Base-by-base conservation (phyloP, 2,797 vertebrate genomes). In the Capromys pilorides region DNA sequence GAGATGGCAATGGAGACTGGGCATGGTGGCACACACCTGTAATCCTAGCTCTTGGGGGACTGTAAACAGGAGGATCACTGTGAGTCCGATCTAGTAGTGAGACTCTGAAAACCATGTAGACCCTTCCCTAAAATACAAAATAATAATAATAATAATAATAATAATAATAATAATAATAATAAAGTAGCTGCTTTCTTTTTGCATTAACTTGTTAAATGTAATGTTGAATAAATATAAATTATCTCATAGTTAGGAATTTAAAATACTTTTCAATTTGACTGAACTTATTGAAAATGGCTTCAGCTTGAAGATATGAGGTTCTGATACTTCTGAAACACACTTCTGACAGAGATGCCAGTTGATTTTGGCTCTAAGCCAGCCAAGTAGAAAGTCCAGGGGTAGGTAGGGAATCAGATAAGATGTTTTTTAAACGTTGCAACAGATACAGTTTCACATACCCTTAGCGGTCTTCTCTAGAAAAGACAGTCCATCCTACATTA, bases 221-320 rank as follows among this genome's bases (percentile, higher is more conserved):
- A 39, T 80, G 85, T 93, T 80, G 24, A 86, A 31, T 24, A 80
- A n/a, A 10, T 3, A 75, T 77, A 81, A 95, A 59, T 18, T 83
- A 69, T 83, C 33, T 78, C 71, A 86, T 36, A 49, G 84, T 92
- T 81, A 86, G 73, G 13, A 75, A 86, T 79, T 69, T 73, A 36
- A 90, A 41, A 11, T 49, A 7, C 9, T 66, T 71, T 49, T 81
- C 36, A 14, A 54, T 88, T 88, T 93, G 79, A 16, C 4, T 73
- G 57, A 61, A 28, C 18, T 92, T 49, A 45, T 2, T 6, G 6
- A 85, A 84, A 54, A 73, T 69, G 59, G 14, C 41, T 93, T 80
- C 41, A 26, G 0, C 86, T 92, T 57, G 66, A 14, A 77, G 19
- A 66, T 33, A 22, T 8, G 77, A 86, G 24, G 1, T 85, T 84